These are phyloP conservation scores for Bilobella aurantiaca DNA, from an alignment of 1,140 invertebrate species.

Conservation along the genomic window DNA sequence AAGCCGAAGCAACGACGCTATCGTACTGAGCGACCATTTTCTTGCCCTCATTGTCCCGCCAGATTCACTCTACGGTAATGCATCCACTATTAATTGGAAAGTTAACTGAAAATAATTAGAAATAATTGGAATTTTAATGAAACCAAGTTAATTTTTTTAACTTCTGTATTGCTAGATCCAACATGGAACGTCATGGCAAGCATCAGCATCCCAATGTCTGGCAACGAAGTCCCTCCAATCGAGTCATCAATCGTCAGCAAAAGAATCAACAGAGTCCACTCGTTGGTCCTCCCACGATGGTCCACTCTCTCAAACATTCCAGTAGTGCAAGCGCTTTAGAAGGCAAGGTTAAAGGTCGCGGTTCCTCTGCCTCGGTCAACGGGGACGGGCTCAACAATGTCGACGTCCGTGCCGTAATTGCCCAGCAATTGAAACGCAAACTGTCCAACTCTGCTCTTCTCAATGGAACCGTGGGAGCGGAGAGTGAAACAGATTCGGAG, in stretches of 20 bases:
- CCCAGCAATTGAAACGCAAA: conserved; percentile 58
- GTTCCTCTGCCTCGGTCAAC: conserved; percentile 49
- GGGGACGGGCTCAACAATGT: not conserved
- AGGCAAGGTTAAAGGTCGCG: conserved; percentile 4
- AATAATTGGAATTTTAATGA: too few relatives aligned
- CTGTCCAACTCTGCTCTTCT: conserved; percentile 36
- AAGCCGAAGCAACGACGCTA: conserved; percentile 83
- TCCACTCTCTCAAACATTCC: conserved; percentile 21
- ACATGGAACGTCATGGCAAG: conserved; percentile 88
- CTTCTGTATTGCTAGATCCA: conserved; percentile 46
- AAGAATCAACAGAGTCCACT: conserved; percentile 32
- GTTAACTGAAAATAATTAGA: too few relatives aligned
- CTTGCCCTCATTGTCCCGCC: conserved; percentile 76
- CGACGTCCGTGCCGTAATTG: conserved; percentile 66
- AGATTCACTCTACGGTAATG: conserved; percentile 72
- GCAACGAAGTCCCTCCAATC: conserved; percentile 38
- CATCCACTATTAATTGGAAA: too few relatives aligned
- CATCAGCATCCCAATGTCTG: conserved; percentile 83
- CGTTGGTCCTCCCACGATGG: conserved; percentile 28
- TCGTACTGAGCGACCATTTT: conserved; percentile 78
- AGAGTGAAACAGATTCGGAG: conserved; percentile 35
- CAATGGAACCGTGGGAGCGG: conserved; percentile 16
- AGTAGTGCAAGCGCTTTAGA: conserved; percentile 7
- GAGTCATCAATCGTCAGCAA: conserved; percentile 48
- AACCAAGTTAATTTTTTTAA: conserved; percentile 9